These are phyloP conservation scores for Lapara coniferarum DNA, from an alignment of 2,888 invertebrate genomes.

Conservation along the genomic window DNA sequence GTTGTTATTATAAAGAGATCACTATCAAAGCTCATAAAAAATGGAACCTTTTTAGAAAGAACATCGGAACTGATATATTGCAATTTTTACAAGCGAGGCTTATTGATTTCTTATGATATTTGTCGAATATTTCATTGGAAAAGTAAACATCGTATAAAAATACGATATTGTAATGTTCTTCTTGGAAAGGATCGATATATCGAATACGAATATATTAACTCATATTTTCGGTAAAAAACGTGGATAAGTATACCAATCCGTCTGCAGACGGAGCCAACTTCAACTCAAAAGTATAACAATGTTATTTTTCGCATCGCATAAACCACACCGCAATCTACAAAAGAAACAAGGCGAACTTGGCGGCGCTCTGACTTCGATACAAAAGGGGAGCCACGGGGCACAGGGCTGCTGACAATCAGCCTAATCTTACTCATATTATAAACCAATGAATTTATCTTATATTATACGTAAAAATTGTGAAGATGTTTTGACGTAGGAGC, in stretches of 20 bases:
- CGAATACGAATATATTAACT: background rate
- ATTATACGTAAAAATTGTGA: too few relatives aligned
- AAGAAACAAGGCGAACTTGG: slow-evolving; percentile 76
- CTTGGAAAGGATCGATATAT: background rate
- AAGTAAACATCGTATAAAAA: too few relatives aligned
- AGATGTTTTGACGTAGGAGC: too few relatives aligned
- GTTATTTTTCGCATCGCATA: slow-evolving; percentile 66
- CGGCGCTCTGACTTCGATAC: slow-evolving; percentile 52
- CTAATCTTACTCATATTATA: background rate
- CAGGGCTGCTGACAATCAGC: slow-evolving; percentile 16
- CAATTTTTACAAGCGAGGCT: too few relatives aligned
- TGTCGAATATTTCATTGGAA: too few relatives aligned
- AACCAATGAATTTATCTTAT: too few relatives aligned
- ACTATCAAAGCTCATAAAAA: too few relatives aligned
- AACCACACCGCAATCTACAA: slow-evolving; percentile 71
- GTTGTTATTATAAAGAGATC: too few relatives aligned
- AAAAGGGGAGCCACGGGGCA: slow-evolving; percentile 48
- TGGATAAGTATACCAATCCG: slow-evolving; percentile 41
- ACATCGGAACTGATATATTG: too few relatives aligned
- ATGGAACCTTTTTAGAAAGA: too few relatives aligned
- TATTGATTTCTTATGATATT: too few relatives aligned
- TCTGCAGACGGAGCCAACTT: slow-evolving; percentile 32
- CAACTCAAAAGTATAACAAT: slow-evolving; percentile 58
- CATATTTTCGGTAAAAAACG: background rate
- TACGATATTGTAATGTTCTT: too few relatives aligned